Base-by-base conservation (phyloP, 2,888 invertebrate genomes). In the Acanthosepion pharaonis region DNA sequence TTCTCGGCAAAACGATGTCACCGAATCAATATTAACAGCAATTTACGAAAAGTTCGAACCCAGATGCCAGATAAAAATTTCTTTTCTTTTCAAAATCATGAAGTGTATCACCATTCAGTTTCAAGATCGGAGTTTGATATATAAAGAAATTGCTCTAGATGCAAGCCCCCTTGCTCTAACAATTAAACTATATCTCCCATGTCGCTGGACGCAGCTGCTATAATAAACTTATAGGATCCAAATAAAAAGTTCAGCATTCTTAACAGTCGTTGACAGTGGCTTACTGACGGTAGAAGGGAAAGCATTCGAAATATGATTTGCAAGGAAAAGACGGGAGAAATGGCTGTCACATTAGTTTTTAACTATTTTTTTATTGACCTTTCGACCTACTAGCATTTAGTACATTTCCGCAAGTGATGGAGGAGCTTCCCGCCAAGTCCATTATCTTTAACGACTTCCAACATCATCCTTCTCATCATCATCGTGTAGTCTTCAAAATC, bases 291-390 rank as follows among this genome's bases (percentile, higher is more conserved):
- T n/a, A 11, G 9, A 33, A 78, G 78, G 0, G 11, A 18, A 78
- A 78, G 78, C 78, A 9, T 33, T 78, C n/a, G 15, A 33, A 33
- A 78, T 78, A 78, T 78, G n/a, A 33, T n/a, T 78, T n/a, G 78
- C 59, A 59, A n/a, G n/a, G 8, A 33, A 18, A 11, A 11, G n/a
- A 18, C n/a, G n/a, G 18, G n/a, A 15, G 11, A n/a, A 33, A 78
- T 78, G 78, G 78, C 23, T 33, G 78, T 15, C n/a, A 33, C 33
- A 78, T 23, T 8, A 33, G 78, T 78, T 78, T 78, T 78, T 78
- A 78, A 78, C 78, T 78, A 33, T 78, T 78, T 78, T n/a, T 78
- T 78, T 78, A 78, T 78, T 78, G 78, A n/a, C 78, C 78, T 78
- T n/a, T n/a, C 78, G n/a, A 78, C 78, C 78, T 78, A n/a, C 59